Base-by-base conservation (phyloP, 2,113 vertebrate species). In the Brachyhypopomus gauderio region DNA sequence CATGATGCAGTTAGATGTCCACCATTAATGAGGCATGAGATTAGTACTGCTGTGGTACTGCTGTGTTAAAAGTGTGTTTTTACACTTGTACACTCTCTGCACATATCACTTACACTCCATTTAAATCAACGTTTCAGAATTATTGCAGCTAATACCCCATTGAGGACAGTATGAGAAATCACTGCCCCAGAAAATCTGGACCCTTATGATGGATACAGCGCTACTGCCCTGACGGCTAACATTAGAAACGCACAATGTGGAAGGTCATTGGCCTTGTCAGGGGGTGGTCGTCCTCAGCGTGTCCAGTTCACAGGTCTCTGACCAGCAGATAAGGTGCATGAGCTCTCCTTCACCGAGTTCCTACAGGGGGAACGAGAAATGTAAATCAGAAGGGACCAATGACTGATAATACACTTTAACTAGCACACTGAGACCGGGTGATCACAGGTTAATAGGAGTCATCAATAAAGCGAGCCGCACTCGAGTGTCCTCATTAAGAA, bases 221-320 rank as follows among this genome's bases (percentile, higher is more conserved):
- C 0, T 4, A 0, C 3, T 73, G 52, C 23, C 34, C 5, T 64
- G 48, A 69, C n/a, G 5, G 48, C n/a, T 11, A 55, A 59, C 25
- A 38, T 2, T 73, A 34, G 41, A 58, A 52, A 91, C 92, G 1
- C 90, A 93, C 93, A 88, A 75, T 88, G 85, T 72, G 83, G 89
- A 91, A 93, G 88, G 89, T 93, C 93, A 93, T 92, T 88, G 89
- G 86, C 60, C 80, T 86, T 64, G 86, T 78, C 74, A 83, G 85
- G 81, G 66, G 4, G 77, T 79, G 84, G 78, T 88, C 85, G 71
- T 88, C 80, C 83, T 87, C 83, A 45, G 77, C 74, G 67, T 27
- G 34, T 84, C 80, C 75, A 77, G 74, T 23, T 74, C 38, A 72
- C 60, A 78, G 70, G 45, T 72, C 52, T 83, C 67, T 41, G 19